Percentiles rank a stretch among this genome's conserved stretches.
phyloP scores from a whole-genome alignment of 2,797 vertebrate species.

The Acanthiza pusilla region DNA sequence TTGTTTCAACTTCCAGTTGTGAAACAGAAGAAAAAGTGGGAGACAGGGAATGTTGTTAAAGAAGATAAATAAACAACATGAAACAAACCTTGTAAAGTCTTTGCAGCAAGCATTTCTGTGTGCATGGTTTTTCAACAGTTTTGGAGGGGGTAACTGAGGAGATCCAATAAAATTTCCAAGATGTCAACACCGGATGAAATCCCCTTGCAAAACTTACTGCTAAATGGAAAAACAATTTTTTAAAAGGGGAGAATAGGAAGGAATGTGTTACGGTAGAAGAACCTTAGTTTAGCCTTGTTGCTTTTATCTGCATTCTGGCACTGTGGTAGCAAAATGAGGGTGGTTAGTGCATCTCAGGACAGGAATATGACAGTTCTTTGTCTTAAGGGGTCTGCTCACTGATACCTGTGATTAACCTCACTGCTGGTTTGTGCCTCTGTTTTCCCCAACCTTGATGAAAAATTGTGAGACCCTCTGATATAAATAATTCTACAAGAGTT shows the following conservation, averaged over 20 bases:
- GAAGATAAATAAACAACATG: background rate
- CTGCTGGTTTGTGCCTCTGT: background rate
- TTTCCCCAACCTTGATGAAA: background rate
- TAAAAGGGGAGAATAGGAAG: background rate
- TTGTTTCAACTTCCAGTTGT: background rate
- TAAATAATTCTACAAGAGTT: background rate
- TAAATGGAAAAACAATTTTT: background rate
- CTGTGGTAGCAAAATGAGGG: background rate
- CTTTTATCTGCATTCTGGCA: background rate
- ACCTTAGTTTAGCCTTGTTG: background rate
- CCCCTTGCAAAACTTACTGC: slow-evolving; percentile 1
- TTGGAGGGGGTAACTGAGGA: background rate
- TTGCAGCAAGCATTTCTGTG: background rate
- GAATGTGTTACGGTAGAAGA: background rate
- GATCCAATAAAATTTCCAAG: background rate
- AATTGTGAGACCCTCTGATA: background rate
- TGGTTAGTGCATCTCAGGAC: background rate
- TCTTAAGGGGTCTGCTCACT: background rate
- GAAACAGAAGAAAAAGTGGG: background rate
- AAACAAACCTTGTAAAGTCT: background rate
- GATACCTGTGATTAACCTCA: background rate
- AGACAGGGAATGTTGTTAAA: background rate
- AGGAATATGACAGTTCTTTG: background rate
- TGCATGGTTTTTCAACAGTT: background rate
- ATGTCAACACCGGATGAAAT: slow-evolving; percentile 25